Evolutionary conservation across 2,888 invertebrate genomes (phyloP), one percentile per base, ranked within the genome.

Genomic region (Odontomyia ornata): DNA sequence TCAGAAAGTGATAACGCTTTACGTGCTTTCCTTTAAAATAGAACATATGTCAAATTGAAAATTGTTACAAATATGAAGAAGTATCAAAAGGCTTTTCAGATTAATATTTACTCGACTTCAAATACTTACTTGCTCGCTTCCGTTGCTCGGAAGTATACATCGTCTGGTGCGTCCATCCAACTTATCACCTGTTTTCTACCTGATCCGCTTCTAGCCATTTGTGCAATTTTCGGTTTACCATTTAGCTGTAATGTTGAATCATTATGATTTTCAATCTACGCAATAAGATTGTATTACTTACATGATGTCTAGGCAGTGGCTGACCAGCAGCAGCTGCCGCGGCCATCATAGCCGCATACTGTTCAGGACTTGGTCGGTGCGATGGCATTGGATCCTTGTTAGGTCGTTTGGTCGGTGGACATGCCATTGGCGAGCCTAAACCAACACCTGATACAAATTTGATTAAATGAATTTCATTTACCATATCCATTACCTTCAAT

Each of bases 81-180:
- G n/a, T n/a, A n/a, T n/a, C n/a, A n/a, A n/a, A n/a, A n/a, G n/a
- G n/a, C n/a, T n/a, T n/a, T n/a, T n/a, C n/a, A n/a, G n/a, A n/a
- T n/a, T n/a, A n/a, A n/a, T n/a, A n/a, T n/a, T n/a, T n/a, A n/a
- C n/a, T 36, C 15, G 52, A 52, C 13, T 15, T 52, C 13, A 13
- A 36, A 52, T 18, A 89, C 93, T 90, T 88, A 97, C 97, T 95
- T 97, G 88, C 95, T 95, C 82, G 91, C 90, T 82, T 95, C 95
- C 65, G 95, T 96, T 82, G 96, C 96, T 86, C 95, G 91, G 89
- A 97, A 98, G 89, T 96, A 98, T 81, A 98, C 94, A 89, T 98
- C 98, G 86, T 98, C 98, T 25, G 97, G 97, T 77, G 97, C 97
- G 88, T 98, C 98, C 93, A 97, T 96, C 97, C 97, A 97, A 84